Evolutionary conservation across 2,113 vertebrate species (phyloP).

Genomic region (Suncus etruscus): DNA sequence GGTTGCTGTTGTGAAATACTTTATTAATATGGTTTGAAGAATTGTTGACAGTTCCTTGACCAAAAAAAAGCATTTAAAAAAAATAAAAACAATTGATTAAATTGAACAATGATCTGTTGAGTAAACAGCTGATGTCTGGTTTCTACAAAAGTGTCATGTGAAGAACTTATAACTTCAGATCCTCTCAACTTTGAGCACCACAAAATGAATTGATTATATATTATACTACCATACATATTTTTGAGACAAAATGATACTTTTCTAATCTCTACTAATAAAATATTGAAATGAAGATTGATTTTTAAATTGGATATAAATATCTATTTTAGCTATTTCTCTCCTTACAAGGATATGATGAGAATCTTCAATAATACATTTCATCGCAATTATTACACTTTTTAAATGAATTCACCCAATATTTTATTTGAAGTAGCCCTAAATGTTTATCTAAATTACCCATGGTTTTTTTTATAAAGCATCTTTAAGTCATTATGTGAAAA

Average conservation of each 20-base stretch:
- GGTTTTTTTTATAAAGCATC: slow-evolving; percentile 26
- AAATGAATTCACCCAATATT: slow-evolving; percentile 40
- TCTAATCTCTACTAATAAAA: slow-evolving; percentile 47
- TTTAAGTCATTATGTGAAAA: slow-evolving; percentile 44
- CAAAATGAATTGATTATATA: not conserved
- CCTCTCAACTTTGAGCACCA: not conserved
- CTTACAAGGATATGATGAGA: slow-evolving; percentile 5
- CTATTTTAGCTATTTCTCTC: slow-evolving; percentile 22
- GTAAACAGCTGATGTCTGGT: not conserved
- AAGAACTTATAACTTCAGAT: not conserved
- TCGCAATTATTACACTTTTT: slow-evolving; percentile 30
- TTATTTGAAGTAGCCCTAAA: slow-evolving; percentile 22
- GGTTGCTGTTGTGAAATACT: not conserved
- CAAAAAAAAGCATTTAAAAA: slow-evolving; percentile 1
- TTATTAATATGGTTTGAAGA: not conserved
- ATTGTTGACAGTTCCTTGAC: not conserved
- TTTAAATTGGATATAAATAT: slow-evolving; percentile 33
- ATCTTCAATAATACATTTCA: slow-evolving; percentile 31
- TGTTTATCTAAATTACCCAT: slow-evolving; percentile 29
- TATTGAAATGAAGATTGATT: slow-evolving; percentile 20
- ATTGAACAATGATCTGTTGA: not conserved
- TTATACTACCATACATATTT: not conserved
- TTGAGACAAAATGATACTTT: slow-evolving; percentile 40
- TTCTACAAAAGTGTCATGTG: too few relatives aligned
- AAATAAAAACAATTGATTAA: not conserved